Conservation (phyloP, 2,113 vertebrate genomes). For the Callaeas wilsoni region DNA sequence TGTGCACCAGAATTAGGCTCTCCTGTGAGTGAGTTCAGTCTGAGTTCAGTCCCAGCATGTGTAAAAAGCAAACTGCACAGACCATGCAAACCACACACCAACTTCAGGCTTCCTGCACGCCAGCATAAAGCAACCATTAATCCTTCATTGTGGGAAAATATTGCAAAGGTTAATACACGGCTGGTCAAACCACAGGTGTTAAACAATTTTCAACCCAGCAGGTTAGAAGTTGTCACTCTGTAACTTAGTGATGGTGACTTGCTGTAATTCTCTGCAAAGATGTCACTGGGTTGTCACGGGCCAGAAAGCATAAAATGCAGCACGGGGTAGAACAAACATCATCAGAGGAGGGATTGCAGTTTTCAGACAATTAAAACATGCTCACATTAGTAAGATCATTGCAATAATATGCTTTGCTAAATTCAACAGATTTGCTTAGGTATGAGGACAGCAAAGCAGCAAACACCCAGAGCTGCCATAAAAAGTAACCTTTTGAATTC, state of each 20-base stretch:
- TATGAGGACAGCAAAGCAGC: neutral
- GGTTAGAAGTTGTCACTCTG: neutral
- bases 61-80: neutral
- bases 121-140: constrained; percentile 17
- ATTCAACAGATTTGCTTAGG: neutral
- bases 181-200: constrained; percentile 5
- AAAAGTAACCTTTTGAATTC: neutral
- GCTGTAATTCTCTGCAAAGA: neutral
- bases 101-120: neutral
- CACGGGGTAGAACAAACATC: neutral
- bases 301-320: neutral
- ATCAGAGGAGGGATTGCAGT: neutral
- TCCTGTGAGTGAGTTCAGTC: neutral
- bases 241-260: neutral
- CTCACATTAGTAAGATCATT: neutral
- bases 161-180: neutral
- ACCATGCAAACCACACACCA: neutral
- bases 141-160: neutral
- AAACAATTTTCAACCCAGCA: constrained; percentile 20
- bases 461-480: neutral
- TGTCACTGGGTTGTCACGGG: neutral
- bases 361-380: neutral
- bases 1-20: neutral
- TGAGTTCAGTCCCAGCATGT: neutral
- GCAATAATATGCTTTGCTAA: neutral